Evolutionary conservation across 2,797 vertebrate genomes (phyloP), one percentile per base, ranked within the genome.

Genomic region (Enteromius thamalakanensis): DNA sequence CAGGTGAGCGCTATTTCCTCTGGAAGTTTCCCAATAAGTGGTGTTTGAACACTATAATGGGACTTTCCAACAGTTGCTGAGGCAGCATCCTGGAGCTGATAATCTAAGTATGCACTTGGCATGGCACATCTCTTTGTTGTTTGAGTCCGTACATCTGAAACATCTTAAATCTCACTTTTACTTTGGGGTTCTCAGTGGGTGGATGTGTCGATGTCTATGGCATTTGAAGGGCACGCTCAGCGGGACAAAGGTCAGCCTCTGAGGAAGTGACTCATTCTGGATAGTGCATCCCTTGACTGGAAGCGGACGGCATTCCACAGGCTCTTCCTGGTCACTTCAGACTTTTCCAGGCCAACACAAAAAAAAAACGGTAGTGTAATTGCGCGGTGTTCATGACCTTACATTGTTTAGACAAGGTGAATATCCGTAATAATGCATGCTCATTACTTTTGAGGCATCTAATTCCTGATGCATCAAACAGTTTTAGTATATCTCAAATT

Each of bases 261-360:
- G 69, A 83, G 88, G 86, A 87, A 85, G 79, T 87, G 86, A 86
- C 82, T 80, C 62, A 83, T 29, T 71, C 68, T 80, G 76, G 55
- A 84, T 75, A 62, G 67, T 53, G 49, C 49, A 64, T 88, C 87
- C 80, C 42, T 47, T 86, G 80, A 80, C 53, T 83, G 75, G 84
- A 86, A 81, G 67, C 21, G 34, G 17, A 70, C 51, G 17, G n/a
- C 74, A 85, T 80, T 84, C 86, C 40, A 58, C 47, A 64, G 32
- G 53, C 49, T 64, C 81, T 68, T 83, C 72, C 84, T 82, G 70
- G 60, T 71, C 37, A 51, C 72, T 72, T 42, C 40, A 51, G 62
- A 55, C 19, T 75, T 68, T 76, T 71, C 62, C 80, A 76, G 58
- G 32, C 9, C 72, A 55, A 65, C 19, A 21, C n/a, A 26, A 53